Evolutionary conservation across 2,113 vertebrate species (phyloP), one percentile per base, ranked within the genome.

Genomic region (Genyomyrus donnyi): DNA sequence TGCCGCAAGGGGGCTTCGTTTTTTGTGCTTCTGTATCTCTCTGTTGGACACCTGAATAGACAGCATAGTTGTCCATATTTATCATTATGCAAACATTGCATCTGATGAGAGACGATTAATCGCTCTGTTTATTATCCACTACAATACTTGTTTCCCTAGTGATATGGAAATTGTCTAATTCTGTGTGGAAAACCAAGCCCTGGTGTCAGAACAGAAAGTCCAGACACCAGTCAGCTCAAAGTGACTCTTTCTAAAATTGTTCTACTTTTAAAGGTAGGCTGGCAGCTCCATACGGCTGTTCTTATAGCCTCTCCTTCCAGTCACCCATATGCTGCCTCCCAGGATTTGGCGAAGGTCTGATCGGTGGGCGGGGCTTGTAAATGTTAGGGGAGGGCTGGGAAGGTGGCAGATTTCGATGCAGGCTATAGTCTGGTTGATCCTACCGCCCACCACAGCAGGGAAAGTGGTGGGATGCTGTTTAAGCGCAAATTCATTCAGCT

Each of bases 291-390:
- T 84, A 50, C 85, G 77, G 90, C 92, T 86, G 89, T 91, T 92
- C 91, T 88, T 88, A 24, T 86, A 74, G 91, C 87, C 89, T 88
- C 90, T 86, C n/a, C 85, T 48, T 53, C 53, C 42, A 85, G 27
- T 88, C 92, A 91, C 90, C 50, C 90, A 91, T 92, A 92, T 92
- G 91, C 88, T 49, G 80, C 87, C 89, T 92, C 90, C 56, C 90
- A 91, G 89, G 87, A 85, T 92, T 89, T 91, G 92, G 53, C 89
- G 56, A 62, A 27, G 89, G 39, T 45, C 88, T 88, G 87, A 84
- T 90, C 31, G 56, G 89, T 89, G 80, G 62, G 89, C 62, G 53
- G 83, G 90, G 90, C 85, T 92, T 91, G 91, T 93, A 92, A 89
- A 88, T 91, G 91, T 48, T 92, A 66, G 50, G 83, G 90, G 84